Evolutionary conservation across 1,140 invertebrate genomes (phyloP).

Genomic region (Caenorhabditis latens): DNA sequence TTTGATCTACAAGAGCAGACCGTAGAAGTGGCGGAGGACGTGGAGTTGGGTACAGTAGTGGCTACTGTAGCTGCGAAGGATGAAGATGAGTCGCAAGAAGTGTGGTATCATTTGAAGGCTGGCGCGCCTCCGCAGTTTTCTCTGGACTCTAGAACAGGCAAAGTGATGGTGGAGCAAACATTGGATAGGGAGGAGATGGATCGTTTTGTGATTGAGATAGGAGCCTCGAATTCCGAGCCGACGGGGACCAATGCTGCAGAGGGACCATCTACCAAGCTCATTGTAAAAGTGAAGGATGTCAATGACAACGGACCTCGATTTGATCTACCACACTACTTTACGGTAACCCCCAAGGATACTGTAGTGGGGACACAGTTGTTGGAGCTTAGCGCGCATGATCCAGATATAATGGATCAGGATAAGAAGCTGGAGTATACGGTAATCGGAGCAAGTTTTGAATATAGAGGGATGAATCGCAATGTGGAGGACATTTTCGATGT

Average conservation of each 20-base stretch:
- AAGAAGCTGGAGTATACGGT: slow-evolving; percentile 44
- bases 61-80: slow-evolving; percentile 3
- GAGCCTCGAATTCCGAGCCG: neutral
- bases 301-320: slow-evolving; percentile 3
- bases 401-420: slow-evolving; percentile 2
- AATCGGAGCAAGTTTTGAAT: neutral
- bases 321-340: neutral
- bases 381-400: neutral
- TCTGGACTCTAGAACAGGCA: neutral
- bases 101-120: slow-evolving; percentile 25
- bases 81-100: slow-evolving; percentile 9
- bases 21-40: slow-evolving; percentile 5
- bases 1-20: slow-evolving; percentile 27
- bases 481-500: neutral
- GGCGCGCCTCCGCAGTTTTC: slow-evolving; percentile 12
- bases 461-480: slow-evolving; percentile 25
- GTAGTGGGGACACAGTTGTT: neutral
- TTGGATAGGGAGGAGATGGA: neutral
- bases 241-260: no score
- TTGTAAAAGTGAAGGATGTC: slow-evolving; percentile 1
- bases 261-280: neutral
- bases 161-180: slow-evolving; percentile 3
- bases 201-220: slow-evolving; percentile 6
- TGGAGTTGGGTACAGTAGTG: neutral
- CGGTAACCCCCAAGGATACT: slow-evolving; percentile 17